phyloP scores from a whole-genome alignment of 92 coral and sea anemone species.

The Muricea muricata region DNA sequence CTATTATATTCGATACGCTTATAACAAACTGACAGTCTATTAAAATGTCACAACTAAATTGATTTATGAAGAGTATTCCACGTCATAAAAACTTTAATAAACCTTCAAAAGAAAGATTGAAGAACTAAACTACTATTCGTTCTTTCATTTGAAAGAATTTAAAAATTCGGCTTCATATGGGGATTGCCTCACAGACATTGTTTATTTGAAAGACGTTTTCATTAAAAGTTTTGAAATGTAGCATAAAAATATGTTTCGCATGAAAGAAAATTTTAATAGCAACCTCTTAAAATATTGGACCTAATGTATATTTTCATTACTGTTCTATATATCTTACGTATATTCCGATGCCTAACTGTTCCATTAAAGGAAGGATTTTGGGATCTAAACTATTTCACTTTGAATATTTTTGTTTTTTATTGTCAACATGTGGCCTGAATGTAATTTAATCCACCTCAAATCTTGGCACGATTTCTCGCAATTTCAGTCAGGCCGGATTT shows the following conservation, averaged over 20 bases:
- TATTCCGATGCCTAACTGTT: background rate
- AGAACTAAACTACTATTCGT: too few species aligned
- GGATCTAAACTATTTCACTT: background rate
- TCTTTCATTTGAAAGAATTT: background rate
- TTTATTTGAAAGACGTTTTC: background rate
- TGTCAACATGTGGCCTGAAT: constrained; percentile 50
- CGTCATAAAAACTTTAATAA: background rate
- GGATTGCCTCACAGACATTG: background rate
- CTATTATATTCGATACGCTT: background rate
- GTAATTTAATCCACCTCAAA: constrained; percentile 21
- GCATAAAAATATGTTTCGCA: background rate
- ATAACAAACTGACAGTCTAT: constrained; percentile 1
- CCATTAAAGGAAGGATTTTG: background rate
- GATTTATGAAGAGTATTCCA: constrained; percentile 3
- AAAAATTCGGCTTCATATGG: background rate
- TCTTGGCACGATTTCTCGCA: background rate
- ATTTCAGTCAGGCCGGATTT: background rate
- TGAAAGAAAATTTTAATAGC: background rate
- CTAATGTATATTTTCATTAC: background rate
- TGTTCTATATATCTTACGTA: background rate
- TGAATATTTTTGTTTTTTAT: constrained; percentile 3
- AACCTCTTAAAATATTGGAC: background rate
- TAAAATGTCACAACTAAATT: background rate
- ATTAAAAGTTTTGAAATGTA: background rate
- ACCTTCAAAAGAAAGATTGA: background rate